Evolutionary conservation across 2,113 vertebrate species (phyloP).

Genomic region (Polypterus senegalus): DNA sequence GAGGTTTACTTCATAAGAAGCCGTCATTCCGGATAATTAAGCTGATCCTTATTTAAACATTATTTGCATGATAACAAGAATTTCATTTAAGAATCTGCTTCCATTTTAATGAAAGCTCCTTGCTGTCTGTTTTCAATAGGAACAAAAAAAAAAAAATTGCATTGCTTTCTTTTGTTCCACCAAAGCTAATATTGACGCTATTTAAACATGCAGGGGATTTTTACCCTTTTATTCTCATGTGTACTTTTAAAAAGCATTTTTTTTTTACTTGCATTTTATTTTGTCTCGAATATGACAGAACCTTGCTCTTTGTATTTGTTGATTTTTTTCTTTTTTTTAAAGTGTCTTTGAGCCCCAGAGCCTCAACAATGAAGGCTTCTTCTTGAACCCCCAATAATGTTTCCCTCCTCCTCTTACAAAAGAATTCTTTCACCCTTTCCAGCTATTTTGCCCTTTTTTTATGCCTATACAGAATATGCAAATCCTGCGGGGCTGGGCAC

Average conservation of each 20-base stretch:
- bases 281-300: no score
- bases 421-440: constrained; percentile 34
- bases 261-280: no score
- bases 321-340: no score
- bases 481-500: constrained; percentile 9
- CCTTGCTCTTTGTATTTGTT: no score
- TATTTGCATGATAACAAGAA: constrained; percentile 6
- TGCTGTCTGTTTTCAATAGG: constrained; percentile 21
- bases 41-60: constrained; percentile 48
- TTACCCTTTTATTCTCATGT: no score
- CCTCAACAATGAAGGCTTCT: no score
- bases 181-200: constrained; percentile 48
- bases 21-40: constrained; percentile 39
- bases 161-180: constrained; percentile 29
- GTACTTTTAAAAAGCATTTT: no score
- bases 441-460: constrained; percentile 26
- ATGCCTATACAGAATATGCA: constrained; percentile 14
- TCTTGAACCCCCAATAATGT: no score
- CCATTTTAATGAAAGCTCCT: constrained; percentile 38
- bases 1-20: neutral
- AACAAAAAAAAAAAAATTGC: no score
- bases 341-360: no score
- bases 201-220: no score
- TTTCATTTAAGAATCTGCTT: neutral
- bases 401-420: constrained; percentile 26